Evolutionary conservation across 2,113 vertebrate species (phyloP), one percentile per base, ranked within the genome.

Genomic region (Brachionichthys hirsutus): DNA sequence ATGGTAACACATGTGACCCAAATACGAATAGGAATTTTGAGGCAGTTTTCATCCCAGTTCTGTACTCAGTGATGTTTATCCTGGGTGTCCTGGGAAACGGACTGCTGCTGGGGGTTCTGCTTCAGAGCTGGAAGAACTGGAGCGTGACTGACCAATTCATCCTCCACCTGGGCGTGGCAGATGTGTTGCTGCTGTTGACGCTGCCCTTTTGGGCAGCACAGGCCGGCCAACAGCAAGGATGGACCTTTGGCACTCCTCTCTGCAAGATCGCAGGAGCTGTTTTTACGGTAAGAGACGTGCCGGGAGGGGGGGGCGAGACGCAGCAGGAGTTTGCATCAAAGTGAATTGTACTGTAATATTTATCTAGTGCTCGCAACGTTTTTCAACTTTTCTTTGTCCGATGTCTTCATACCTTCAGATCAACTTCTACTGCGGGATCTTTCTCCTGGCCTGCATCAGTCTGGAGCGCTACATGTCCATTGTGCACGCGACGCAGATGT

Each of bases 361-460:
- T 38, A 7, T 14, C 36, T 1, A 35, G 18, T 17, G 9, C n/a
- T 19, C 44, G 7, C 1, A 30, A n/a, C 45, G 15, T 4, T 52
- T 12, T 17, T 69, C 5, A 16, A 2, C 8, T 19, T 46, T 2
- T 55, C n/a, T 62, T 3, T 50, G 3, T 1, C 2, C 66, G 13
- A 34, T 67, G 47, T 49, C 24, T 38, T 22, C 56, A 6, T 20
- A 3, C 30, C 38, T 22, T 18, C 70, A 92, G 91, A 82, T 95
- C 66, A 97, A 95, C 80, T 95, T 94, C 85, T 94, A 94, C n/a
- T 88, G 94, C 16, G 92, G 94, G 14, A 94, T 93, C 76, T 93
- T 95, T 41, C 90, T 97, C 60, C 87, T 97, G 61, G 92, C 89
- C 48, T 94, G 94, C 84, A 95, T 97, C 86, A 95, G 95, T 62